Evolutionary conservation across 37 sponge, comb jelly and placozoan genomes (phyloP), one percentile per base, ranked within the genome.

Genomic region (Bolinopsis microptera): DNA sequence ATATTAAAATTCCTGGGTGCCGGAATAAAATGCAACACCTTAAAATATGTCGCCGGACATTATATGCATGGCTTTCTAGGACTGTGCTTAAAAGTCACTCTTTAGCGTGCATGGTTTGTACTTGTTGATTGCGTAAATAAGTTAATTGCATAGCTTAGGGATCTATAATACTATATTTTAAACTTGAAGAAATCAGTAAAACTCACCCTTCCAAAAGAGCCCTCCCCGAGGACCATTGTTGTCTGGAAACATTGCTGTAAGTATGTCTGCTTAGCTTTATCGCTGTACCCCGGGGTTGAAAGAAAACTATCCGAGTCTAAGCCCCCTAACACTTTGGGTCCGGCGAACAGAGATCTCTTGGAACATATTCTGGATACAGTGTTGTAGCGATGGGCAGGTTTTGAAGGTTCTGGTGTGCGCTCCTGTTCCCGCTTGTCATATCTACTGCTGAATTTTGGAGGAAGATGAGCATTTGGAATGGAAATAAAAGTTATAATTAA

Each of bases 161-260:
- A n/a, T 48, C 5, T 13, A 48, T 72, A 21, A 28, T 72, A 72
- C 3, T 72, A 30, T 24, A 72, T 13, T 38, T 34, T 83, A 38
- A 38, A 35, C 3, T 30, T 30, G 61, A 13, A 80, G 39, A 39
- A 32, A 23, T 32, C 32, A 33, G 94, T 88, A 38, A 76, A 0
- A 67, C 75, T 67, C 0, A 94, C 94, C 94, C 95, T 96, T 36
- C 97, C 97, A 95, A 97, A 97, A 21, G 96, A 96, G 0, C 97
- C 97, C 35, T 94, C 95, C 37, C 97, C 97, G 0, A 97, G 77
- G 48, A 95, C 95, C 40, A 94, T 88, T 0, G 39, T 13, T 16
- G 95, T 92, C 25, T 94, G 94, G 92, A 97, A 97, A 80, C 96
- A 96, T 93, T 97, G 94, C 30, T 39, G 61, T 3, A 86, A 38